Evolutionary conservation across 1,140 invertebrate genomes (phyloP).

Genomic region (Achatina immaculata): DNA sequence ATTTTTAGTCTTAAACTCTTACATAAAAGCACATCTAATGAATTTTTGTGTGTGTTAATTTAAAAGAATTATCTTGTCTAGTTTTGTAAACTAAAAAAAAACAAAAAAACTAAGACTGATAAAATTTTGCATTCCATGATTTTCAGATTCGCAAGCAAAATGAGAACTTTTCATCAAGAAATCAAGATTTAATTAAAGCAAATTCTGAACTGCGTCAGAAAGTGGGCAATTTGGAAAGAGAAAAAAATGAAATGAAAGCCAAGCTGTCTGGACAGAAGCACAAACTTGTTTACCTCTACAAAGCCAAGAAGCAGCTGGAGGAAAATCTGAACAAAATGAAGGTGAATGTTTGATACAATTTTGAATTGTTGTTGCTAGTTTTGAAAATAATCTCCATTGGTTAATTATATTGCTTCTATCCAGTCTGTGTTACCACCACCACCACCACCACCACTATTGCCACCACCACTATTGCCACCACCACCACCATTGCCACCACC

Average conservation of each 20-base stretch:
- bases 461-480: too few relatives aligned
- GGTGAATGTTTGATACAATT: too few relatives aligned
- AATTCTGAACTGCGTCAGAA: slow-evolving; percentile 64
- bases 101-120: too few relatives aligned
- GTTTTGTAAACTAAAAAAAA: too few relatives aligned
- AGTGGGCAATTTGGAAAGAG: slow-evolving; percentile 51
- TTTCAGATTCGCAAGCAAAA: slow-evolving; percentile 61
- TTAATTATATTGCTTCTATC: too few relatives aligned
- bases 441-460: too few relatives aligned
- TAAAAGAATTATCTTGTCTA: too few relatives aligned
- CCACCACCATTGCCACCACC: too few relatives aligned
- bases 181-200: slow-evolving; percentile 61
- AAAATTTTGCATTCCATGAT: background rate
- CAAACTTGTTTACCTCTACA: slow-evolving; percentile 61
- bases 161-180: slow-evolving; percentile 56
- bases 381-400: background rate
- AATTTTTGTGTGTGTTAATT: too few relatives aligned
- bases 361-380: background rate
- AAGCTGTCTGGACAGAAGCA: slow-evolving; percentile 60
- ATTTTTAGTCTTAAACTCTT: too few relatives aligned
- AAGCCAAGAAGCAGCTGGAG: slow-evolving; percentile 61
- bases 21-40: too few relatives aligned
- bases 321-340: slow-evolving; percentile 61
- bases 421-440: too few relatives aligned
- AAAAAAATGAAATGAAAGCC: slow-evolving; percentile 54